phyloP scores from a whole-genome alignment of 1,140 invertebrate genomes.

The Plutomurus gul region DNA sequence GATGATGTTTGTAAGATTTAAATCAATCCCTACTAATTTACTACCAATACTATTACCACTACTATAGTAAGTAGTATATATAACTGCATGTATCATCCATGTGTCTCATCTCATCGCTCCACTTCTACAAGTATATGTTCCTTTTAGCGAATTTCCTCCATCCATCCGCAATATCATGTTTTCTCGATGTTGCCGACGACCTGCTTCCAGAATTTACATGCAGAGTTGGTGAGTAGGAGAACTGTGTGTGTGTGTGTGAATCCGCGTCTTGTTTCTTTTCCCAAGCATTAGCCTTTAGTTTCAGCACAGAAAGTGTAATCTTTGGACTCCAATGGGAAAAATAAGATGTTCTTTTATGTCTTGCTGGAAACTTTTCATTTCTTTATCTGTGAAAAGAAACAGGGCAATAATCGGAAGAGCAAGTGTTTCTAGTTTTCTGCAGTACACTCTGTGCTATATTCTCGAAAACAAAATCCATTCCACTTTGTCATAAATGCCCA shows the following conservation, averaged over 20 bases:
- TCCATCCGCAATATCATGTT: no score
- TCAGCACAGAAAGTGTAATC: no score
- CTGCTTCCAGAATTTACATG: no score
- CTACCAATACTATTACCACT: no score
- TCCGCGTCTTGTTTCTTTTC: not conserved
- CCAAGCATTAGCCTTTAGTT: not conserved
- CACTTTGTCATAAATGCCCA: not conserved
- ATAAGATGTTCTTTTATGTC: conserved; percentile 18
- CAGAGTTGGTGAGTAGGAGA: no score
- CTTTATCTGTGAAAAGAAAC: conserved; percentile 15
- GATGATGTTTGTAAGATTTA: not conserved
- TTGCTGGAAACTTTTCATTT: conserved; percentile 17
- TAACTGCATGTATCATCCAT: no score
- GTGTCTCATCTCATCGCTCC: no score
- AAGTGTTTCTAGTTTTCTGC: not conserved
- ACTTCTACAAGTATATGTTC: no score
- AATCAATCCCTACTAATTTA: not conserved
- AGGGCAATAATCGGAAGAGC: not conserved
- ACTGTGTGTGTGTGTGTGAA: not conserved
- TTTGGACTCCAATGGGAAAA: conserved; percentile 8
- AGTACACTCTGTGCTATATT: conserved; percentile 1
- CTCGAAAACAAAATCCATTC: not conserved
- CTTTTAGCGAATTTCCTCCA: no score
- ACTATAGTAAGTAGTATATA: no score
- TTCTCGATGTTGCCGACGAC: no score